Evolutionary conservation across 1,140 invertebrate species (phyloP).

Genomic region (Drosophila repleta): DNA sequence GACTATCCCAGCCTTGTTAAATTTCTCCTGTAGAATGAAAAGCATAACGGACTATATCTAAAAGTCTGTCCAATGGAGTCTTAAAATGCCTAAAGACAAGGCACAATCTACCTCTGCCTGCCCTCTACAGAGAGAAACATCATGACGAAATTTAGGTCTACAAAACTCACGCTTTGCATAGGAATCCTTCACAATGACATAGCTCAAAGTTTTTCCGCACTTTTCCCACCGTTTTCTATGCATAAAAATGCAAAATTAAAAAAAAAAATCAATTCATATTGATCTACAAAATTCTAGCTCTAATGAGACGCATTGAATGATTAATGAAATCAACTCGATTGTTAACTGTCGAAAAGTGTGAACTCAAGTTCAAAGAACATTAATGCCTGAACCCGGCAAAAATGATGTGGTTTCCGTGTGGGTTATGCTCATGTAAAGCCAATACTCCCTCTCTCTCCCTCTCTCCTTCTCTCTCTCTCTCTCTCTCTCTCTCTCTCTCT

Average conservation of each 20-base stretch:
- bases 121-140: too few relatives aligned
- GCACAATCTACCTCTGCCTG: too few relatives aligned
- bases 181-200: too few relatives aligned
- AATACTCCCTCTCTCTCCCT: constrained; percentile 32
- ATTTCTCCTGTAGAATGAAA: too few relatives aligned
- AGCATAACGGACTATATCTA: too few relatives aligned
- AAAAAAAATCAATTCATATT: not conserved
- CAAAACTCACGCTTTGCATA: too few relatives aligned
- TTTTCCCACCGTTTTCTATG: constrained; percentile 16
- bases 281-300: not conserved
- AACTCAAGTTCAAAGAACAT: constrained; percentile 48
- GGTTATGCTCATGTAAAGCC: constrained; percentile 30
- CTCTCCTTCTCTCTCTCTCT: constrained; percentile 25
- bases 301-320: constrained; percentile 46
- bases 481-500: constrained; percentile 21
- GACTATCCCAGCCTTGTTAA: too few relatives aligned
- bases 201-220: not conserved
- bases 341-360: constrained; percentile 25
- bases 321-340: constrained; percentile 52
- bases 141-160: too few relatives aligned
- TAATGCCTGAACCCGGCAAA: constrained; percentile 48
- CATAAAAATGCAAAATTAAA: constrained; percentile 1
- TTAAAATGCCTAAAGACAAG: too few relatives aligned
- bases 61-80: too few relatives aligned
- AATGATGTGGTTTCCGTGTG: constrained; percentile 44